These are phyloP conservation scores for Solenopsis invicta DNA, from an alignment of 1,140 invertebrate species.

Conservation along the genomic window DNA sequence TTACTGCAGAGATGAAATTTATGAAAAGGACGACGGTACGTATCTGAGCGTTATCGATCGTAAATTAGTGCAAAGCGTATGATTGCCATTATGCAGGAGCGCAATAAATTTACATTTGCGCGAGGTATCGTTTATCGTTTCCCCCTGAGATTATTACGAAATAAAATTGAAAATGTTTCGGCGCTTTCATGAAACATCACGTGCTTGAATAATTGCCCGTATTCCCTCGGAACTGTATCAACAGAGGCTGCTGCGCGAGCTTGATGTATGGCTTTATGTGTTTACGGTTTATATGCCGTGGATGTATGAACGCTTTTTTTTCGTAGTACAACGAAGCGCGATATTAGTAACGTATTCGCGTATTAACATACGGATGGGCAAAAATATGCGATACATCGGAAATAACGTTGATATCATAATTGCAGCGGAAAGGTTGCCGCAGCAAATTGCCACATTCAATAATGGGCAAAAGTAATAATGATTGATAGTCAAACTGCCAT, in stretches of 20 bases:
- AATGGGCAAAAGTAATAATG: conserved; percentile 19
- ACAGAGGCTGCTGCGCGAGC: neutral
- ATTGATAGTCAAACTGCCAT: conserved; percentile 30
- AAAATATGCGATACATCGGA: conserved; percentile 24
- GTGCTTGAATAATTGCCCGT: conserved; percentile 52
- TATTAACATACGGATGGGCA: neutral
- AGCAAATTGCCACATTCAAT: neutral
- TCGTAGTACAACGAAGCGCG: neutral
- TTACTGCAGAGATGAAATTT: conserved; percentile 7
- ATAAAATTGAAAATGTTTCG: conserved; percentile 61
- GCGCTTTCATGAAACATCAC: conserved; percentile 45
- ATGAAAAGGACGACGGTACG: neutral
- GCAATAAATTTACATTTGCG: conserved; percentile 47
- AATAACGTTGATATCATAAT: conserved; percentile 39
- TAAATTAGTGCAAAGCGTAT: conserved; percentile 43
- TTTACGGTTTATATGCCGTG: conserved; percentile 9
- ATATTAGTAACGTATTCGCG: conserved; percentile 33
- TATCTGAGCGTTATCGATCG: neutral
- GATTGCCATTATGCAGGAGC: conserved; percentile 13
- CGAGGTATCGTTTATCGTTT: conserved; percentile 48
- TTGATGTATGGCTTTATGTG: conserved; percentile 27
- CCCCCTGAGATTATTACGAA: conserved; percentile 36
- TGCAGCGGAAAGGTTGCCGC: neutral
- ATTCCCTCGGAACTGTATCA: conserved; percentile 16
- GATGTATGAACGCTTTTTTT: conserved; percentile 27